Base-by-base conservation (phyloP, 1,140 invertebrate species). In the Trialeurodes vaporariorum region DNA sequence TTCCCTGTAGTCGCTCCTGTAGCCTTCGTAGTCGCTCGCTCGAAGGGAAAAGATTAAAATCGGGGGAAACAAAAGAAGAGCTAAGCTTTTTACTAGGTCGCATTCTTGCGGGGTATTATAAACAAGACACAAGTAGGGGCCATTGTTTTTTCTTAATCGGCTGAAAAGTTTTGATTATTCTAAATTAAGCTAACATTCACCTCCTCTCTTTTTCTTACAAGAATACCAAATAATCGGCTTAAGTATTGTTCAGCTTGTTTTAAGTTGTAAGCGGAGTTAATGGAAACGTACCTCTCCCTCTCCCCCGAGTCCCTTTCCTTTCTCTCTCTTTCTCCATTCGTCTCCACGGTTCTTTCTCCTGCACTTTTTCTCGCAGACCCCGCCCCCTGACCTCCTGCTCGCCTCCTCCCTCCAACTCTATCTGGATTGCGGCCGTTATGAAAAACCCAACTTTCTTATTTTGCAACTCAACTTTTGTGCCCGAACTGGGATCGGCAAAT, bases 351-450 rank as follows among this genome's bases (percentile, higher is more conserved):
- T 49, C 64, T 17, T 22, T 66, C 34, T 59, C 66, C 25, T 26
- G 27, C 59, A 34, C 63, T 65, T 27, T 67, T 67, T 68, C 62
- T 64, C 67, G 68, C 60, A 59, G 63, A 58, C 68, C 69, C 63
- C 69, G 58, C 27, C 68, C 67, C 67, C 66, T 66, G 65, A 61
- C 62, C 49, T 67, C 63, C 70, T 67, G 67, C 61, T 71, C 66
- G 67, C 62, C 60, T 61, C 61, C 70, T 69, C 62, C 59, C 63
- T 64, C 34, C 27, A 21, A 17, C 63, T 23, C 25, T 61, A 22
- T 61, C n/a, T 61, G 22, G 5, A 9, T 61, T n/a, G 34, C 17
- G 34, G 34, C 34, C 34, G 34, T 49, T 17, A 17, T 49, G 34
- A 49, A 49, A 49, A 49, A 49, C 34, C 34, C 17, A 49, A 49